Evolutionary conservation across 2,113 vertebrate genomes (phyloP).

Genomic region (Micronycteris hirsuta): DNA sequence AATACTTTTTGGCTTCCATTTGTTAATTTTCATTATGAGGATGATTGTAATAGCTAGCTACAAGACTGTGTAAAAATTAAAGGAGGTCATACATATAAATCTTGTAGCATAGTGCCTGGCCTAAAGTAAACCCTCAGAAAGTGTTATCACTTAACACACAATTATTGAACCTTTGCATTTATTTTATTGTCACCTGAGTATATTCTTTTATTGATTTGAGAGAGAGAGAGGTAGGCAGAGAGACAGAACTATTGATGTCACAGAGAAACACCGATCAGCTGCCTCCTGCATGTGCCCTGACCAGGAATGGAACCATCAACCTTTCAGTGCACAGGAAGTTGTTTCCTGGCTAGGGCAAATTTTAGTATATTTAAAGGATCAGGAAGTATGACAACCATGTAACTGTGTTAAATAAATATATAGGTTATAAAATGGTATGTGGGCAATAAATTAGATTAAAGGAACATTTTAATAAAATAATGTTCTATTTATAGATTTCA

Average conservation of each 20-base stretch:
- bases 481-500: neutral
- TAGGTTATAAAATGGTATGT: neutral
- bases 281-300: no score
- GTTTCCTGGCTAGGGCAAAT: no score
- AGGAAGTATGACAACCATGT: neutral
- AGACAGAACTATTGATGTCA: no score
- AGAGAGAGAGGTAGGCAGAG: no score
- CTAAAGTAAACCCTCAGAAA: neutral
- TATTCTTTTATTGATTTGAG: no score
- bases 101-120: neutral
- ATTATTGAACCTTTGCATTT: neutral
- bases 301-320: no score
- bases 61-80: neutral
- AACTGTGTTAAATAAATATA: neutral
- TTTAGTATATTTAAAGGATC: neutral
- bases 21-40: neutral
- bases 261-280: no score
- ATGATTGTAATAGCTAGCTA: neutral
- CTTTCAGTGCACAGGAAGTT: no score
- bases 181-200: no score
- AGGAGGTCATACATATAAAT: neutral
- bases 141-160: neutral
- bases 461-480: neutral
- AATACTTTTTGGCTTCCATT: neutral
- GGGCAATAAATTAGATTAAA: neutral